Base-by-base conservation (phyloP, 2,888 invertebrate genomes). In the Sclerodermus sp. region DNA sequence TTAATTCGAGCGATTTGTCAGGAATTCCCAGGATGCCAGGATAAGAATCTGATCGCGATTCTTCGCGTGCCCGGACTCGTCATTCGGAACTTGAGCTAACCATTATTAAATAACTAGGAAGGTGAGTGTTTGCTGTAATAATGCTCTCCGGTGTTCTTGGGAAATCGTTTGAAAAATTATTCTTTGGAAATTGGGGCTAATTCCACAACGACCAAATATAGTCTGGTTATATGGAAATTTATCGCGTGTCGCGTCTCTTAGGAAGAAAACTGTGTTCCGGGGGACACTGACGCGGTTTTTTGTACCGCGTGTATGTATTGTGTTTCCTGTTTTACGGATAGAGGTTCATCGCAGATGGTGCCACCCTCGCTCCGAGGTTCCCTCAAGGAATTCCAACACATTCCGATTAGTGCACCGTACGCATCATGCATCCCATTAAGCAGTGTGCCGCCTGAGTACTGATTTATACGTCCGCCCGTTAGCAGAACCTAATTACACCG, bases 1-100 rank as follows among this genome's bases (percentile, higher is more conserved):
- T 68, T 60, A 60, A 65, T 60, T 53, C 51, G 51, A 41, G 47
- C 61, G 57, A 67, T 64, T 67, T 64, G 57, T 60, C 6, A 29
- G 38, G 45, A 45, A 45, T 45, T 38, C 16, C 12, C 34, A 49
- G 23, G 12, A 34, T 13, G 34, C n/a, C 13, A 29, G 41, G 41
- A 41, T 41, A 41, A 41, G 29, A 6, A 41, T 41, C 41, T 17
- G n/a, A 12, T 41, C 41, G 41, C 34, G 34, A 34, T 8, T n/a
- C 34, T n/a, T n/a, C 34, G 34, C 34, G n/a, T 12, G 34, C 10
- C 34, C n/a, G n/a, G 34, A 34, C 13, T 12, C 12, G 12, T 4
- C 34, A 34, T 34, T n/a, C 13, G 34, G 12, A 34, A 34, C n/a
- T 34, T 34, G 34, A 13, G 23, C 23, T 23, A 23, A 23, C 23